Evolutionary conservation across 1,140 invertebrate genomes (phyloP).

Genomic region (Steinernema feltiae): DNA sequence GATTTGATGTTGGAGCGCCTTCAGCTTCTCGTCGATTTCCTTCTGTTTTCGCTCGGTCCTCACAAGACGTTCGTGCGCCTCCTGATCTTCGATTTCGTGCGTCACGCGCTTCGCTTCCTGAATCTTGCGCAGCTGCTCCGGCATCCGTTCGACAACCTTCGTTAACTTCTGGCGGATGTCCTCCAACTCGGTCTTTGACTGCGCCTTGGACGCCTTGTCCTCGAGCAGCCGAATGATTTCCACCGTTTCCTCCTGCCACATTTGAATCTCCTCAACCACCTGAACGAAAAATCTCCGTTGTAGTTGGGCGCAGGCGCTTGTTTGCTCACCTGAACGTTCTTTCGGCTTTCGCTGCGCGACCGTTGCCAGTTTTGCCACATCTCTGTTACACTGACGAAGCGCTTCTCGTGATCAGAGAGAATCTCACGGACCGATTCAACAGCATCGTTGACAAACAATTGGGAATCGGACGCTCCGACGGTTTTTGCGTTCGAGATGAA

Average conservation of each 20-base stretch:
- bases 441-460: conserved; percentile 37
- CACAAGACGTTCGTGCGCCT: background rate
- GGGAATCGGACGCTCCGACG: conserved; percentile 26
- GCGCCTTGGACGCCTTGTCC: background rate
- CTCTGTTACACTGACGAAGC: conserved; percentile 37
- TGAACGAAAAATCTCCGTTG: background rate
- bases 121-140: conserved; percentile 7
- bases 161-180: conserved; percentile 12
- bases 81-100: background rate
- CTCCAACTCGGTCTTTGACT: conserved; percentile 9
- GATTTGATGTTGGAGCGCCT: background rate
- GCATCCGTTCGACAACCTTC: background rate
- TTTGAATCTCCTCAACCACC: conserved; percentile 33
- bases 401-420: conserved; percentile 37
- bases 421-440: conserved; percentile 32
- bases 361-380: conserved; percentile 46
- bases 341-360: background rate
- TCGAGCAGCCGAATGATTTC: conserved; percentile 31
- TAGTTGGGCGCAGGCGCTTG: background rate
- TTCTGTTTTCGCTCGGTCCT: background rate
- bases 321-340: conserved; percentile 7
- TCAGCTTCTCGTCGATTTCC: background rate
- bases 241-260: conserved; percentile 38
- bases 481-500: conserved; percentile 35
- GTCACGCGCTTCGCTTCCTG: background rate